Percentiles rank a stretch among this genome's conserved stretches.
phyloP scores from a whole-genome alignment of 2,797 vertebrate genomes.

The Podarcis siculus region DNA sequence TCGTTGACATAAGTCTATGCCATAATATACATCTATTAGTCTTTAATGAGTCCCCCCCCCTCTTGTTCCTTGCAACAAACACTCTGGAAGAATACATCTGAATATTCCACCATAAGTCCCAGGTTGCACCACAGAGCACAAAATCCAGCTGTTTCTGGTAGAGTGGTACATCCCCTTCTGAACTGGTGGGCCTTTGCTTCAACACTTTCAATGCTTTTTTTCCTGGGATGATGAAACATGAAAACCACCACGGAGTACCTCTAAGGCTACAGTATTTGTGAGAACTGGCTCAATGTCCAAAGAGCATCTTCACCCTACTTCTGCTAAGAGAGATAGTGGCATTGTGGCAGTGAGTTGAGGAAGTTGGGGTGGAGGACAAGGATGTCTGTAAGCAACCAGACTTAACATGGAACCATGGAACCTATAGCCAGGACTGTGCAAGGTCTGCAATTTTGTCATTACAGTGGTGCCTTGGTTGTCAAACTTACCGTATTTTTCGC shows the following conservation, averaged over 20 bases:
- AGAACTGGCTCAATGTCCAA: background rate
- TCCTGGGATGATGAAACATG: background rate
- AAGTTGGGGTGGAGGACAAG: background rate
- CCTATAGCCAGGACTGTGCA: background rate
- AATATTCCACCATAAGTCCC: background rate
- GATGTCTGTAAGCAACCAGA: too few relatives aligned
- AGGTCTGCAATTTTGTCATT: background rate
- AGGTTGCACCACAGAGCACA: background rate
- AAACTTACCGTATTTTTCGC: too few relatives aligned
- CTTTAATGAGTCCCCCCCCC: background rate
- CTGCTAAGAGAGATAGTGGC: background rate
- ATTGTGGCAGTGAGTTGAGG: background rate
- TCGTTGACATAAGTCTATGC: background rate
- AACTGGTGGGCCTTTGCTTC: background rate
- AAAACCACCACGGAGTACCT: background rate
- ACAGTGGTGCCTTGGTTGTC: too few relatives aligned
- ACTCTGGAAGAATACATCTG: background rate
- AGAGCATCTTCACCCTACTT: background rate
- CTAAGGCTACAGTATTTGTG: background rate
- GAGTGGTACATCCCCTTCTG: background rate
- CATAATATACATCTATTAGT: background rate
- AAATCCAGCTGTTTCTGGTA: background rate
- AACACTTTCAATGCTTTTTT: background rate
- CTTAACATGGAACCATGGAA: too few relatives aligned
- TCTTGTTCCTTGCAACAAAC: background rate